Base-by-base conservation (phyloP, 2,888 invertebrate species). In the Drosophila meridionalis region DNA sequence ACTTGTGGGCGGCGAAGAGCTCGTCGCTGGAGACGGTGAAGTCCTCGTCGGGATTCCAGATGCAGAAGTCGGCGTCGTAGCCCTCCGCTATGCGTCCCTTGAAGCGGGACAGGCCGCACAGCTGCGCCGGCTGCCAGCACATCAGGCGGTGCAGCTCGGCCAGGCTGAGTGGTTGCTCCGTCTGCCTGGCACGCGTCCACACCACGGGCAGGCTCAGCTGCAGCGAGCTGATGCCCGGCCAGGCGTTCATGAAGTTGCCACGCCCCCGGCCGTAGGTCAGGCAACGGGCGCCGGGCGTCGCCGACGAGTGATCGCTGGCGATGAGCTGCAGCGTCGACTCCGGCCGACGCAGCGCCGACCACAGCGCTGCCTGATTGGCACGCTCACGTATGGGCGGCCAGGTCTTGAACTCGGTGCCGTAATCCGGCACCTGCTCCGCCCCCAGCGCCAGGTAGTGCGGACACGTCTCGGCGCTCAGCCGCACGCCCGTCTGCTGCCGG, bases 191-290 rank as follows among this genome's bases (percentile, higher is more conserved):
- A 45, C 93, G 93, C 0, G 95, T 96, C 96, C 96, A 96, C 70
- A 96, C 94, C 58, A 96, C 87, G 0, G 96, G 94, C 40, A 96
- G 90, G 47, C 95, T 95, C 90, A 96, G 95, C 90, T 96, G 96
- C 32, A 96, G 92, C 0, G 96, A 96, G 1, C 96, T 95, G 70
- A 96, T 95, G 55, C 96, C 96, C 38, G 96, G 96, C 96, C 96
- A 96, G 36, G 96, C 96, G 78, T 94, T 94, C 69, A 96, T 88
- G 85, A 96, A 96, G 84, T 96, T 94, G 36, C 95, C 95, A 55
- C 94, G 93, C n/a, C 80, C 83, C 43, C 87, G 85, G 0, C 93
- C 93, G 59, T 92, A 92, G 28, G 88, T 92, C 7, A 93, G 87
- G 36, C 93, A 92, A 81, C 96, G 96, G 12, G 95, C 93, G 28